A percentile compares a stretch with the other conserved stretches of the same genome.
Conservation (phyloP, 2,113 vertebrate species). For the Atractosteus spatula region DNA sequence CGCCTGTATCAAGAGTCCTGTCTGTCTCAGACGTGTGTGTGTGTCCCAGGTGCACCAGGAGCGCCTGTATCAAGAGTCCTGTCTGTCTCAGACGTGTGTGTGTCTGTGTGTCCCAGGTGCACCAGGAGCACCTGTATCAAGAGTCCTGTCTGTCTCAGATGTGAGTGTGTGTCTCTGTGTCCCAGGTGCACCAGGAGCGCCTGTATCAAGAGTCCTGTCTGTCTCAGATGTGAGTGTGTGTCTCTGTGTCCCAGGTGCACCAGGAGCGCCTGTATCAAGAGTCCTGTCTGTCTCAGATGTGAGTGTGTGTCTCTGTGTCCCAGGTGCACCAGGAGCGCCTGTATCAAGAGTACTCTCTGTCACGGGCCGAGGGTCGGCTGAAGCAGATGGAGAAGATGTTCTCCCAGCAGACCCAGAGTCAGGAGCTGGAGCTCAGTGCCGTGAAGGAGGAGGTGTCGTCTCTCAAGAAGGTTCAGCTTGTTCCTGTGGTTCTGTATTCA, state of each 20-base stretch:
- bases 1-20: no score
- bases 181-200: no score
- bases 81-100: no score
- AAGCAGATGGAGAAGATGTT: slow-evolving; percentile 83
- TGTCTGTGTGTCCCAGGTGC: neutral
- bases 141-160: no score
- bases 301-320: slow-evolving; percentile 6
- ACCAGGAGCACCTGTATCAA: no score
- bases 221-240: neutral
- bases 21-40: no score
- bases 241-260: neutral
- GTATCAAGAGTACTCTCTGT: slow-evolving; percentile 81
- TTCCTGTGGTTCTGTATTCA: no score
- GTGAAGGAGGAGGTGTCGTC: slow-evolving; percentile 77
- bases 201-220: neutral
- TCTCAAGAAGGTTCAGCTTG: slow-evolving; percentile 71
- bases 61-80: no score
- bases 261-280: no score
- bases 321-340: slow-evolving; percentile 84
- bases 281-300: neutral
- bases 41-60: no score
- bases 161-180: no score
- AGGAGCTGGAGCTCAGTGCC: slow-evolving; percentile 73
- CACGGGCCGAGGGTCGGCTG: slow-evolving; percentile 70
- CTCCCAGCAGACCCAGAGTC: slow-evolving; percentile 80